Percentiles rank a stretch among this genome's conserved stretches.
Evolutionary conservation across 1,140 invertebrate genomes (phyloP).

Genomic region (Oncopeltus fasciatus): DNA sequence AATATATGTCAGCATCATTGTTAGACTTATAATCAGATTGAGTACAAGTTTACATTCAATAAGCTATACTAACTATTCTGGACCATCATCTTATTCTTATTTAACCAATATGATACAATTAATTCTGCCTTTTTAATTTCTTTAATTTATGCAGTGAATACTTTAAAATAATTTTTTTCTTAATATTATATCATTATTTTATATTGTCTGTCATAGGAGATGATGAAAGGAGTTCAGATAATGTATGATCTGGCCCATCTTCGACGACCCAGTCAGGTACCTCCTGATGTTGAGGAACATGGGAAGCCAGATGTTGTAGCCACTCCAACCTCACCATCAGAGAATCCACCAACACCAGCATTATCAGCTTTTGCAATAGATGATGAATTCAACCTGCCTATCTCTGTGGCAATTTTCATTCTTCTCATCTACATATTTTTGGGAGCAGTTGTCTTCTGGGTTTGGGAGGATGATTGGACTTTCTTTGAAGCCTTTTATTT

Average conservation of each 20-base stretch:
- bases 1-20: too few species aligned
- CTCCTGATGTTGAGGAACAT: conserved; percentile 34
- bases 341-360: conserved; percentile 47
- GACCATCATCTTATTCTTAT: too few species aligned
- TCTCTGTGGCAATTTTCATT: conserved; percentile 68
- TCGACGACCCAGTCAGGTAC: conserved; percentile 53
- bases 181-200: too few species aligned
- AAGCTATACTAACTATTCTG: too few species aligned
- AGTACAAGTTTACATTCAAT: too few species aligned
- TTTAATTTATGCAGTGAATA: too few species aligned
- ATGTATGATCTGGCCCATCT: conserved; percentile 61
- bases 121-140: too few species aligned
- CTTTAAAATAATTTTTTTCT: too few species aligned
- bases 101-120: too few species aligned
- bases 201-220: too few species aligned
- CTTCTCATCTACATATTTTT: conserved; percentile 70
- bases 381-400: conserved; percentile 85
- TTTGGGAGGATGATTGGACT: conserved; percentile 69
- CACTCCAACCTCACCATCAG: neutral
- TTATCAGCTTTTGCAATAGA: conserved; percentile 58
- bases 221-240: conserved; percentile 65
- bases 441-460: conserved; percentile 61
- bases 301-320: conserved; percentile 9
- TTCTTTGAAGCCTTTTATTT: conserved; percentile 87
- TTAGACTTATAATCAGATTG: too few species aligned